A percentile compares a stretch with the other conserved stretches of the same genome.
These are phyloP conservation scores for Leucopternis melanops DNA, from an alignment of 2,113 vertebrate genomes.

Conservation along the genomic window DNA sequence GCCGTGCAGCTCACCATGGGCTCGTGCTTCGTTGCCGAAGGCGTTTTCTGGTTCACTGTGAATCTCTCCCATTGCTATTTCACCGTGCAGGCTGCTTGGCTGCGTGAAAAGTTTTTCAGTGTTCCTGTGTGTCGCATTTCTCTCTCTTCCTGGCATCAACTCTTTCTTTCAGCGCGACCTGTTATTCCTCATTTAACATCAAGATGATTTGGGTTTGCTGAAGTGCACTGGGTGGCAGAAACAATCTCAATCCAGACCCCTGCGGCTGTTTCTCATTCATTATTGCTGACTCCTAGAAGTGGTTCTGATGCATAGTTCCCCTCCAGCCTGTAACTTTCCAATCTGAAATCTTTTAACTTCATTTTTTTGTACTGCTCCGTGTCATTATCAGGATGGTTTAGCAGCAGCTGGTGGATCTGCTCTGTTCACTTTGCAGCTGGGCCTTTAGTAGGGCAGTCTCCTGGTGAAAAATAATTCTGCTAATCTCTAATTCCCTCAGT, in stretches of 20 bases:
- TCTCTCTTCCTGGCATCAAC: not conserved
- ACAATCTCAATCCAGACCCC: not conserved
- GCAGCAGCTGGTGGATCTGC: not conserved
- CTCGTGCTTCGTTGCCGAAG: fast-evolving
- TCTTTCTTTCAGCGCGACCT: not conserved
- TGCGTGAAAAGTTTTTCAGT: not conserved
- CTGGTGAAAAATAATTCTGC: not conserved
- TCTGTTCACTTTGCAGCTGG: not conserved
- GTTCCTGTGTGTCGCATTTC: not conserved
- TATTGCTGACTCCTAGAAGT: not conserved
- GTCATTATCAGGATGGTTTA: not conserved
- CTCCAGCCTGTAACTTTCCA: not conserved
- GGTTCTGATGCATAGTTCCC: not conserved
- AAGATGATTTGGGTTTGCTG: not conserved
- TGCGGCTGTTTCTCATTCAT: not conserved
- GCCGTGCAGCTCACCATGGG: fast-evolving
- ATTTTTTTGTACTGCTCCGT: not conserved
- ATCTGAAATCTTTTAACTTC: not conserved
- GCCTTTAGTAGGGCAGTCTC: not conserved
- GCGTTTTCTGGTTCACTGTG: not conserved
- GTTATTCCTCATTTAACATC: not conserved
- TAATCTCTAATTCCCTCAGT: not conserved
- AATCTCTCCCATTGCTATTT: not conserved
- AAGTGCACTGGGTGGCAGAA: not conserved
- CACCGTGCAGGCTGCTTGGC: not conserved